Evolutionary conservation across 1,140 invertebrate genomes (phyloP), one percentile per base, ranked within the genome.

Genomic region (Drosophila navojoa): DNA sequence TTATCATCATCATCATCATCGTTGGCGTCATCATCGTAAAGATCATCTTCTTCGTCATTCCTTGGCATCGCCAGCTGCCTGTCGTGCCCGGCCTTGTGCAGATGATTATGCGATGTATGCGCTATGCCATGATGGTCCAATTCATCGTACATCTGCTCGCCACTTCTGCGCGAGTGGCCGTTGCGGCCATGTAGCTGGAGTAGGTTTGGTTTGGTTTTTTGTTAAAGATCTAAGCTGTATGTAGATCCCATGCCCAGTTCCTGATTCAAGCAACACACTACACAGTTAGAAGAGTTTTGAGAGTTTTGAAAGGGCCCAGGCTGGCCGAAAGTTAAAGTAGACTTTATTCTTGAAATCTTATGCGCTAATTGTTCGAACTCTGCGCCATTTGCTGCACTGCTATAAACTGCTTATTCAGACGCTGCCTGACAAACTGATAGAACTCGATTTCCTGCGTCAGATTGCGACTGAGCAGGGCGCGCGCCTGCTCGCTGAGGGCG

Each of bases 371-470:
- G 58, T 19, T 32, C 74, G 73, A 80, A 72, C 57, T 61, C 40
- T 6, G 13, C 42, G 87, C 75, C 71, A 81, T 63, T 40, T 87
- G 68, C 47, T 87, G 68, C 1, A 97, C 90, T 0, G 96, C 96
- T 59, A 95, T 93, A 69, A 96, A 94, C 90, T 97, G 97, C 84
- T 94, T 94, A 81, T 97, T 95, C 5, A 98, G 93, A 76, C 97
- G 93, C 91, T 98, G 96, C 79, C 95, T 95, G 85, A 96, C 97
- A 91, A 98, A 98, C 81, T 97, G 95, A 92, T 98, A 98, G 89
- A 98, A 97, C 91, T 98, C 97, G 22, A 98, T 97, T 93, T 98
- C 97, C 49, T 95, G 93, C 0, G 97, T 97, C 89, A 98, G 96
- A 91, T 98, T 98, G 54, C 93, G 94, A 63, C 96, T 93, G 0